Base-by-base conservation (phyloP, 2,113 vertebrate species). In the Dipodomys ordii region DNA sequence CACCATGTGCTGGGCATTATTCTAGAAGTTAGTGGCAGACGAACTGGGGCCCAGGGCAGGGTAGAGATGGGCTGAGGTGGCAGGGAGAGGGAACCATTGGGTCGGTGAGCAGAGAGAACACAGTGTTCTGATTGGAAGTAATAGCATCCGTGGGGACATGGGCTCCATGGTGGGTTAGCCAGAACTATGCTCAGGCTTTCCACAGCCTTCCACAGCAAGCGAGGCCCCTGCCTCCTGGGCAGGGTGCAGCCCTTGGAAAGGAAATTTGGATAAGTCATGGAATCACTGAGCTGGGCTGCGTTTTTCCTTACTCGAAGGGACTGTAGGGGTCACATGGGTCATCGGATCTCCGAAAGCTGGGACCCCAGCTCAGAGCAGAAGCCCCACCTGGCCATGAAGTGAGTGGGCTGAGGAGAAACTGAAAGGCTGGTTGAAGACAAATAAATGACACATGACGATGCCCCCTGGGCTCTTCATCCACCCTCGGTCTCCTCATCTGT, bases 341-440 rank as follows among this genome's bases (percentile, higher is more conserved):
- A 65, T 80, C 81, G 86, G 69, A 27, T 83, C 83, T 88, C 62
- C 44, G 32, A 46, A 9, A 60, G 62, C 8, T 44, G 3, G 65
- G 79, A 12, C 39, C 84, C 87, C 67, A 64, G 39, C 85, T 81
- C 72, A 73, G 69, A 94, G 35, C 65, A 79, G 83, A 49, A 57
- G 9, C 25, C 62, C 44, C 57, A 20, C 65, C 16, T 39, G 9
- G n/a, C 68, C 83, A 67, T 32, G 35, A 49, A 72, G 9, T 27
- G 49, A 82, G 82, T 18, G 44, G 27, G 46, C 44, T 49, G 27
- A 28, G 20, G 35, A 32, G 44, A 18, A 79, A 80, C 81, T 39
- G 32, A 39, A 62, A 11, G 25, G 57, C 32, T n/a, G 60, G 60
- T 65, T 60, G 79, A 83, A 72, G 62, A n/a, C 27, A 16, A 53